These are phyloP conservation scores for Eptesicus fuscus DNA, from an alignment of 2,113 vertebrate species.

Conservation along the genomic window DNA sequence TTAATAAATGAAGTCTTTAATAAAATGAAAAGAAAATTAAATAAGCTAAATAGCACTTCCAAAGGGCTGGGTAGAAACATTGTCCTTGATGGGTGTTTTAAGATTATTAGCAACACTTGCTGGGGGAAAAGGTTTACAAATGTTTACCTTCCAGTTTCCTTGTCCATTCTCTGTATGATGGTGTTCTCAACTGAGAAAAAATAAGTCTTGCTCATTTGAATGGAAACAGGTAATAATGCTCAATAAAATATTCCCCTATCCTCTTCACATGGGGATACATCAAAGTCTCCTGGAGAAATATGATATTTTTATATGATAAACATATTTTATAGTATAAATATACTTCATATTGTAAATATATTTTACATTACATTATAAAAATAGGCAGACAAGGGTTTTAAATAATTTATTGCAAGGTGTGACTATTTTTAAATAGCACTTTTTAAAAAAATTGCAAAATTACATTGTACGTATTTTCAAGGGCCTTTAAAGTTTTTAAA, in stretches of 20 bases:
- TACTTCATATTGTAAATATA: too few relatives aligned
- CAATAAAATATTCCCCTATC: background rate
- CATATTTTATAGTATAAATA: background rate
- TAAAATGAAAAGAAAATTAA: conserved; percentile 18
- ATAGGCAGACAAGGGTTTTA: background rate
- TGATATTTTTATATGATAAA: background rate
- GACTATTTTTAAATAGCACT: background rate
- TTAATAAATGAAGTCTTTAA: background rate
- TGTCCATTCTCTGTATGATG: background rate
- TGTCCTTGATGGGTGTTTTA: background rate
- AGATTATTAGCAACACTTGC: background rate
- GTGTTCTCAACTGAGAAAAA: background rate
- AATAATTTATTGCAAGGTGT: background rate
- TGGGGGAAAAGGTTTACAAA: background rate
- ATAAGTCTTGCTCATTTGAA: background rate
- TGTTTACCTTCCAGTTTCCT: background rate
- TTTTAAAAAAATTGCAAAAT: background rate
- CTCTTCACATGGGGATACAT: background rate
- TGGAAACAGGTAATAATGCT: background rate
- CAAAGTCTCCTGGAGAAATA: background rate
- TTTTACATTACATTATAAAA: background rate
- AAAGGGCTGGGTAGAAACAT: background rate
- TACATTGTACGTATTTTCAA: background rate
- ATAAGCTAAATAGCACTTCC: background rate
- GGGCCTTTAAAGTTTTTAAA: background rate